Conservation (phyloP, 2,888 invertebrate species). For the Glaucopsyche alexis region DNA sequence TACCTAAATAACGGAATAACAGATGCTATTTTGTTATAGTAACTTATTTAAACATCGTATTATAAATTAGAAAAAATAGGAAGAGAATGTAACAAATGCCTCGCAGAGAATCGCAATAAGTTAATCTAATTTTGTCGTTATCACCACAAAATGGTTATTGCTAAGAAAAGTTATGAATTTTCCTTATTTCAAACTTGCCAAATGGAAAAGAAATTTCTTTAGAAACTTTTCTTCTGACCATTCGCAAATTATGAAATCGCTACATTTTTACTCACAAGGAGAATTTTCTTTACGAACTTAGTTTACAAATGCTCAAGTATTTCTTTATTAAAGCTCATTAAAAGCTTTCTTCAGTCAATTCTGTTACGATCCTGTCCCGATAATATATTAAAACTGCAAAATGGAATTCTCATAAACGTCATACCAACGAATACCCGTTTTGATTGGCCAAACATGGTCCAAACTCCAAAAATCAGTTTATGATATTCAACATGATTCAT, state of each 20-base stretch:
- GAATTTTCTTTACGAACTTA: background rate
- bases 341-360: background rate
- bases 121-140: background rate
- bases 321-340: conserved; percentile 1
- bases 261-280: background rate
- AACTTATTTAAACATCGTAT: too few relatives aligned
- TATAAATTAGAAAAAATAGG: too few relatives aligned
- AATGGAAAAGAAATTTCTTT: background rate
- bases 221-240: background rate
- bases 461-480: too few relatives aligned
- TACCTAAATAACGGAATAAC: too few relatives aligned
- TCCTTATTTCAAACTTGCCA: background rate
- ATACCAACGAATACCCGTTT: too few relatives aligned
- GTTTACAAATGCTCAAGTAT: background rate
- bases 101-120: background rate
- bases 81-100: background rate
- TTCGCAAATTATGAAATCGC: background rate
- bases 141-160: background rate
- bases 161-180: background rate
- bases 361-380: too few relatives aligned
- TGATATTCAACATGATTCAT: too few relatives aligned
- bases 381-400: too few relatives aligned
- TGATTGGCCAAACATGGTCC: too few relatives aligned
- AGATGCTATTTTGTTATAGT: too few relatives aligned
- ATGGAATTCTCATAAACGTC: too few relatives aligned